Percentiles rank a stretch among this genome's conserved stretches.
phyloP scores from a whole-genome alignment of 2,888 invertebrate species.

The Stenodema calcarata region DNA sequence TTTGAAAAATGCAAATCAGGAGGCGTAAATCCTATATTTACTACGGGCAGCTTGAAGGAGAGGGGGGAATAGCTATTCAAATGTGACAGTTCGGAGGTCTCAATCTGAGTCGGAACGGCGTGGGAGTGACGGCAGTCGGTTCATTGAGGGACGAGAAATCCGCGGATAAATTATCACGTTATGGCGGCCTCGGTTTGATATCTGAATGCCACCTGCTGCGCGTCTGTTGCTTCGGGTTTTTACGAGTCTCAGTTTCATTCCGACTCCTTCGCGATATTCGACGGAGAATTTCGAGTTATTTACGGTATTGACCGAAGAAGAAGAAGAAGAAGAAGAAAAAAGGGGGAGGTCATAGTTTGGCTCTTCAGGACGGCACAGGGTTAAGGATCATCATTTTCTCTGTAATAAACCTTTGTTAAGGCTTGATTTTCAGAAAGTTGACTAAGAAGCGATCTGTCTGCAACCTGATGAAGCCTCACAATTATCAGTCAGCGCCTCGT shows the following conservation, averaged over 20 bases:
- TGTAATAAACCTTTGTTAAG: too few species aligned
- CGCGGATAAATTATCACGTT: neutral
- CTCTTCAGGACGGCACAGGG: too few species aligned
- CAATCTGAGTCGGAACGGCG: neutral
- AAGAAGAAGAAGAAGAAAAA: too few species aligned
- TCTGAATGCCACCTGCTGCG: neutral
- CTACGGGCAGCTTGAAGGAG: neutral
- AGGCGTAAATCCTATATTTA: conserved; percentile 10
- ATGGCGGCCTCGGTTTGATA: neutral
- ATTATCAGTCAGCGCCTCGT: too few species aligned
- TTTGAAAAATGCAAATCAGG: neutral
- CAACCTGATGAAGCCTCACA: too few species aligned
- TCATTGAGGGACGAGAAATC: neutral
- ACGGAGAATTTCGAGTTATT: too few species aligned
- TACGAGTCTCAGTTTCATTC: neutral
- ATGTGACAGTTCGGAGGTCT: conserved; percentile 6
- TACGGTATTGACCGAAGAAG: too few species aligned
- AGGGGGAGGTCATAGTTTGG: too few species aligned
- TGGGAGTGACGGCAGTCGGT: neutral
- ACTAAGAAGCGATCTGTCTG: too few species aligned
- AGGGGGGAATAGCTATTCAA: neutral
- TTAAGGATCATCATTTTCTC: too few species aligned
- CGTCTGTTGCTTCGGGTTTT: neutral
- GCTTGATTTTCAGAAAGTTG: too few species aligned
- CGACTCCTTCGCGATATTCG: neutral